Base-by-base conservation (phyloP, 2,797 vertebrate genomes). In the Kryptolebias ocellatus region DNA sequence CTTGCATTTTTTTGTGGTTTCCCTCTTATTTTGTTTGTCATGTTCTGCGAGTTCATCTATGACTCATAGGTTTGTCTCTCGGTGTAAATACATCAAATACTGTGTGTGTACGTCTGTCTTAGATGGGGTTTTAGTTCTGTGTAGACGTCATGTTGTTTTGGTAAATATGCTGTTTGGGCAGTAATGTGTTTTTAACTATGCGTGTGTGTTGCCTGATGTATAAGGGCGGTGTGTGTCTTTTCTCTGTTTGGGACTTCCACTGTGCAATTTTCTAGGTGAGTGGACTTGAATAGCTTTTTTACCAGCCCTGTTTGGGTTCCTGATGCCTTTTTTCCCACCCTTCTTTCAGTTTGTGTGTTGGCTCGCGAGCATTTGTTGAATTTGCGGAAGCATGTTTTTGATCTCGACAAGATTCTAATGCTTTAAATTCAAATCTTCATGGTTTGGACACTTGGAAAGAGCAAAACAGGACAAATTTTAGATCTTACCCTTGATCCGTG, bases 261-360 rank as follows among this genome's bases (percentile, higher is more conserved):
- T 78, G 63, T 81, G 78, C 79, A 90, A 86, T 89, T 87, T 90
- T 90, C 79, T 71, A 16, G 77, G 62, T 74, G 86, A 88, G 51
- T 84, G 79, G 78, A 64, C 84, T 79, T 55, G 49, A 71, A 83
- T 85, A 89, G 67, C 60, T 55, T 83, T 87, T 24, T 81, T 79
- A 81, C 74, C 74, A 63, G 54, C 67, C 28, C 64, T 42, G 37
- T 74, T 53, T 74, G 17, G 53, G 60, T 34, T 52, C 78, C 42
- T 74, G 10, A 47, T 11, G 64, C 49, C 31, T 77, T 72, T 75
- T 75, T 59, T 42, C 39, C 11, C 11, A 14, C 9, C 17, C 28
- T 59, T n/a, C 2, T 54, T 37, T 64, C 34, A 17, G n/a, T 49
- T 42, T 70, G 42, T 68, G 39, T 68, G 50, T 59, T n/a, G 52